These are phyloP conservation scores for Nemotelus pantherinus DNA, from an alignment of 2,888 invertebrate species.

Conservation along the genomic window DNA sequence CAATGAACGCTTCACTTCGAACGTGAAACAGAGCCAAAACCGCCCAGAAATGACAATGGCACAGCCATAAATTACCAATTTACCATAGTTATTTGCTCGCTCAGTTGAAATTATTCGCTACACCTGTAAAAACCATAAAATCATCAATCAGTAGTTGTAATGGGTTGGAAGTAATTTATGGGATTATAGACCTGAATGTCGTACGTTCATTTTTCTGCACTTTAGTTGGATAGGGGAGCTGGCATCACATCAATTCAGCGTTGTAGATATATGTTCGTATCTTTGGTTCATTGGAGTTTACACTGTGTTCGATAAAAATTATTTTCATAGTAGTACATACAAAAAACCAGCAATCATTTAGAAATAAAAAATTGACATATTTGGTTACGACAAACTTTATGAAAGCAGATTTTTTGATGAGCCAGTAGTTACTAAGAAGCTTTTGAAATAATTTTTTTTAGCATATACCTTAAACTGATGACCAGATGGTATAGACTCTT, in stretches of 20 bases:
- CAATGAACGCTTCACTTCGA: background rate
- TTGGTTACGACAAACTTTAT: too few species aligned
- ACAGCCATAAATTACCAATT: conserved; percentile 52
- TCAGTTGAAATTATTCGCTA: conserved; percentile 51
- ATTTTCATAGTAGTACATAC: too few species aligned
- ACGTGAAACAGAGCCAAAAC: conserved; percentile 35
- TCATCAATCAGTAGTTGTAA: conserved; percentile 56
- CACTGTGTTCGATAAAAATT: too few species aligned
- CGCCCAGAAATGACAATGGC: conserved; percentile 50
- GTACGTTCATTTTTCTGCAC: conserved; percentile 45
- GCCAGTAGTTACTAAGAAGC: too few species aligned
- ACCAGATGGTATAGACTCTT: too few species aligned
- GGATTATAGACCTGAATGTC: conserved; percentile 51
- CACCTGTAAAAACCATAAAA: conserved; percentile 54
- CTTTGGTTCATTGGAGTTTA: too few species aligned
- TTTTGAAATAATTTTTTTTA: too few species aligned
- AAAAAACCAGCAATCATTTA: too few species aligned
- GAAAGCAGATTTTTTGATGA: too few species aligned
- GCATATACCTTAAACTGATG: too few species aligned
- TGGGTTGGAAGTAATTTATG: conserved; percentile 56
- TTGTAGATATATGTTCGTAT: too few species aligned
- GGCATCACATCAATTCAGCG: conserved; percentile 11
- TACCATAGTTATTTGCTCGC: conserved; percentile 51
- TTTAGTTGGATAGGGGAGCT: background rate
- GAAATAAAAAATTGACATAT: too few species aligned